These are phyloP conservation scores for Brachionus sp. DNA, from an alignment of 1,140 invertebrate genomes.

Conservation along the genomic window DNA sequence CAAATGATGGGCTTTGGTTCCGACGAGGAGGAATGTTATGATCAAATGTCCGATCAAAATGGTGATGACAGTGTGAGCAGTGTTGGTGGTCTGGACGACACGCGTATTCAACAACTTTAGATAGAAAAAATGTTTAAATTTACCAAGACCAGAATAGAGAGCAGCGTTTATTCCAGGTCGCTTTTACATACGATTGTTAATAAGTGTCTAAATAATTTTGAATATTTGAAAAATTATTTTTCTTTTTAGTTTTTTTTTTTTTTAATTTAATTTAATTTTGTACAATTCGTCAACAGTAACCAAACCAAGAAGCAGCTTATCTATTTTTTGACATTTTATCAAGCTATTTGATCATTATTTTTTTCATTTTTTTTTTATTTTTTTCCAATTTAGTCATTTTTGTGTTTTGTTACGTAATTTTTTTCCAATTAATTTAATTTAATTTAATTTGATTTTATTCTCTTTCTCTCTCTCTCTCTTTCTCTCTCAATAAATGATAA, in stretches of 20 bases:
- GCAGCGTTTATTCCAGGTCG: not conserved
- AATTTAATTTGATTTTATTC: not conserved
- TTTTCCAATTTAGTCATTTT: not conserved
- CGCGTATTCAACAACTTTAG: constrained; percentile 20
- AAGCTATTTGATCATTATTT: not conserved
- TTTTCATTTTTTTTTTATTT: not conserved
- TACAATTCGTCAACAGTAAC: not conserved
- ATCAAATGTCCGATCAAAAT: constrained; percentile 34
- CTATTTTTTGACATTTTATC: not conserved
- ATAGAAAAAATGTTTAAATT: not conserved
- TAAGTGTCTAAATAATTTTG: no score
- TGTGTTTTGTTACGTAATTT: not conserved
- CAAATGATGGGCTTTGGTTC: constrained; percentile 34
- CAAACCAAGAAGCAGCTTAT: not conserved
- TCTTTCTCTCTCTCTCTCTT: no score
- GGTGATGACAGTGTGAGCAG: constrained; percentile 44
- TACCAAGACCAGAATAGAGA: not conserved
- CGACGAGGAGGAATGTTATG: constrained; percentile 35
- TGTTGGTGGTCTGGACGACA: constrained; percentile 27
- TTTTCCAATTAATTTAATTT: not conserved
- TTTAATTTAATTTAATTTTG: not conserved
- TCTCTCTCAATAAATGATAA: no score
- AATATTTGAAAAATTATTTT: not conserved
- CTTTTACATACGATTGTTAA: constrained; percentile 12
- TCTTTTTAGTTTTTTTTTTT: not conserved